Percentiles rank a stretch among this genome's conserved stretches.
Evolutionary conservation across 2,113 vertebrate genomes (phyloP).

Genomic region (Pelecanus crispus): DNA sequence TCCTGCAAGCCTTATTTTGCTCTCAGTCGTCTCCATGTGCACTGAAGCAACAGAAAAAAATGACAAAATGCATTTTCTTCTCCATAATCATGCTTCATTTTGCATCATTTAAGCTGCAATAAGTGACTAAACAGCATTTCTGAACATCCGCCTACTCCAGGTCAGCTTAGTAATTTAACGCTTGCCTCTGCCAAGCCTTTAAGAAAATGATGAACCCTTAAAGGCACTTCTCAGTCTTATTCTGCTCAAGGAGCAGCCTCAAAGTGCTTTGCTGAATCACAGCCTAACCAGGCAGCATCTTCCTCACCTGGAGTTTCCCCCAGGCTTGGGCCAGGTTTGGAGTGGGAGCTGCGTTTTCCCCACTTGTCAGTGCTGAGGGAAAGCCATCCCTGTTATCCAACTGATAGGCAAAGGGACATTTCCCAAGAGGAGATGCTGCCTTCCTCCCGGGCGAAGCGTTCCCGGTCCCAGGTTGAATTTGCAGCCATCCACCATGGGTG

Average conservation of each 20-base stretch:
- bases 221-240: neutral
- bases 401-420: neutral
- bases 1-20: neutral
- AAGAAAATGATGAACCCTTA: neutral
- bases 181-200: neutral
- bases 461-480: neutral
- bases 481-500: neutral
- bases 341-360: neutral
- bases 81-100: neutral
- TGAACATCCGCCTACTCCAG: neutral
- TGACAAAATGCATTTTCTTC: neutral
- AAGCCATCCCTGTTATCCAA: neutral
- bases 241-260: neutral
- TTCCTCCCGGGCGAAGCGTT: fast-evolving
- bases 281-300: neutral
- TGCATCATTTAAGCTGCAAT: neutral
- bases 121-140: neutral
- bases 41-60: neutral
- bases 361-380: neutral
- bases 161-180: neutral
- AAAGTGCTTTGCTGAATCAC: neutral
- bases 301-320: neutral
- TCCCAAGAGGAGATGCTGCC: neutral
- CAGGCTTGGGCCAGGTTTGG: neutral
- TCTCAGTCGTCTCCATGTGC: neutral